phyloP scores from a whole-genome alignment of 2,113 vertebrate genomes.

The Cygnus atratus region DNA sequence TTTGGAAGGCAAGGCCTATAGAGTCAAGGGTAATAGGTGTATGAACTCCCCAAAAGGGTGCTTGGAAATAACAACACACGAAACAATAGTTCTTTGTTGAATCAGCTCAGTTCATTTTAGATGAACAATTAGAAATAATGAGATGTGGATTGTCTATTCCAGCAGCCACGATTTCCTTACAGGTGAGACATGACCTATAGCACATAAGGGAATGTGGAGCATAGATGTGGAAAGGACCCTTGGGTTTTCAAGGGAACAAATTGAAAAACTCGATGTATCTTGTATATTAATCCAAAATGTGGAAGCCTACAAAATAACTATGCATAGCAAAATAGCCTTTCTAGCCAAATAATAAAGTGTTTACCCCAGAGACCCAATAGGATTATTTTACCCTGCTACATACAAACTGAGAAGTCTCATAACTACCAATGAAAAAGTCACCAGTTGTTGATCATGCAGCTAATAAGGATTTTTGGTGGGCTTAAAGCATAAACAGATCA shows the following conservation, averaged over 20 bases:
- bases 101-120: constrained; percentile 36
- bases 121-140: neutral
- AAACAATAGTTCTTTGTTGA: neutral
- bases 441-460: constrained; percentile 25
- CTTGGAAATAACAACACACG: neutral
- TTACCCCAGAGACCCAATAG: neutral
- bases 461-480: constrained; percentile 6
- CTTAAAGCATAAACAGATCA: constrained; percentile 19
- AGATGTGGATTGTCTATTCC: constrained; percentile 3
- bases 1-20: constrained; percentile 5
- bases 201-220: neutral
- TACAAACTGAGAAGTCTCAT: neutral
- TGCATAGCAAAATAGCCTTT: neutral
- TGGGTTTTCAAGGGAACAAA: neutral
- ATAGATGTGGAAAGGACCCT: neutral
- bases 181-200: neutral
- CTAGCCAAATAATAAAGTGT: neutral
- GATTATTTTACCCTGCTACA: neutral
- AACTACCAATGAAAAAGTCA: constrained; percentile 39
- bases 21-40: neutral
- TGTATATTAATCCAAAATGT: neutral
- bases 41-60: neutral
- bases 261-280: neutral
- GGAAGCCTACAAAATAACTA: neutral
- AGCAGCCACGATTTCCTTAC: constrained; percentile 16